A percentile compares a stretch with the other conserved stretches of the same genome.
phyloP scores from a whole-genome alignment of 2,888 invertebrate genomes.

The Megamerina dolium region DNA sequence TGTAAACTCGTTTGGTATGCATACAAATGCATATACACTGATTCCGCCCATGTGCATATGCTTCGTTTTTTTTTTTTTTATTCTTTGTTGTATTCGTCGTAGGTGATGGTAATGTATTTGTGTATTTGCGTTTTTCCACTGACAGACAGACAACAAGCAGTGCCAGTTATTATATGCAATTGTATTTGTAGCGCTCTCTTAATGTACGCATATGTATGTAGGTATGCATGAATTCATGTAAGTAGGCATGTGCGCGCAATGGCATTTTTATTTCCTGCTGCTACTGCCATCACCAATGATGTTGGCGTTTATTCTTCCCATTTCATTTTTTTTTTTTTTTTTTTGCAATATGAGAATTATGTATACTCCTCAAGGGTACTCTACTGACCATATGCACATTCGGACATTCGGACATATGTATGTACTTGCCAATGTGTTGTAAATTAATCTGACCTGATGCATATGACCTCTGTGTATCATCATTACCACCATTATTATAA shows the following conservation, averaged over 20 bases:
- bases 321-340: background rate
- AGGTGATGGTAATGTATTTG: too few relatives aligned
- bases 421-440: too few relatives aligned
- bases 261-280: too few relatives aligned
- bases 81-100: too few relatives aligned
- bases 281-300: constrained; percentile 1
- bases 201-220: background rate
- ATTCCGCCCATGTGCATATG: too few relatives aligned
- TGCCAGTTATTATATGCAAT: too few relatives aligned
- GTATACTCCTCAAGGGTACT: background rate
- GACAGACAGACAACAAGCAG: constrained; percentile 1
- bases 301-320: background rate
- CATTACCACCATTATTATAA: background rate
- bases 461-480: too few relatives aligned
- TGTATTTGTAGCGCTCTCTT: background rate
- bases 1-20: constrained; percentile 7
- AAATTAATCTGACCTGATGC: too few relatives aligned
- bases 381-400: background rate
- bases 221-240: background rate
- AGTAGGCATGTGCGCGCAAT: too few relatives aligned
- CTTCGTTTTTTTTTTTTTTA: too few relatives aligned
- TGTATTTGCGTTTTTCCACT: constrained; percentile 1
- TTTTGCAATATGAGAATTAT: too few relatives aligned
- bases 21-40: background rate
- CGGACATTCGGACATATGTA: background rate